These are phyloP conservation scores for Nemotelus nigrinus DNA, from an alignment of 2,888 invertebrate species.

Conservation along the genomic window DNA sequence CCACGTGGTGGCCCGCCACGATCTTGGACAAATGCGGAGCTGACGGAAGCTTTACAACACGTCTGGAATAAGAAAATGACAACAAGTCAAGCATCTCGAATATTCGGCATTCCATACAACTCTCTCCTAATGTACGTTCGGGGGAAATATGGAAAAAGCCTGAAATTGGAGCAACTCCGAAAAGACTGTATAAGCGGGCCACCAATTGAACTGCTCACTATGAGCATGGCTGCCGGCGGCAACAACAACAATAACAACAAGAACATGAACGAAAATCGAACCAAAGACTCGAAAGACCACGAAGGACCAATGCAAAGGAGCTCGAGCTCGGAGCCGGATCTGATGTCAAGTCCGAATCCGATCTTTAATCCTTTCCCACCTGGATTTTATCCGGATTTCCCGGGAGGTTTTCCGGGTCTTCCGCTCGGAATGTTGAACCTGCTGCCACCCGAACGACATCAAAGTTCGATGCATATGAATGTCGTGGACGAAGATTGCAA, in stretches of 20 bases:
- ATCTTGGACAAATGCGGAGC: constrained; percentile 91
- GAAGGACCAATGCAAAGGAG: constrained; percentile 68
- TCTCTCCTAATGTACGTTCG: constrained; percentile 91
- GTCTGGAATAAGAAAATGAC: constrained; percentile 98
- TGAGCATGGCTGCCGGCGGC: constrained; percentile 67
- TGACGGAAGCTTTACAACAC: constrained; percentile 89
- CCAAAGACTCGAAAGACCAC: constrained; percentile 55
- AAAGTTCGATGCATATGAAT: constrained; percentile 69
- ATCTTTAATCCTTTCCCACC: constrained; percentile 82
- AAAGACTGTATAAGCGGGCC: constrained; percentile 89
- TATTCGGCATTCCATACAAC: constrained; percentile 94
- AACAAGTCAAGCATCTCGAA: constrained; percentile 88
- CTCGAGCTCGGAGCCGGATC: constrained; percentile 74
- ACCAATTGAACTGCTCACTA: constrained; percentile 74
- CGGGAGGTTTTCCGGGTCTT: constrained; percentile 79
- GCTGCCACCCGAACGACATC: constrained; percentile 79
- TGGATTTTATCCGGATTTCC: constrained; percentile 86
- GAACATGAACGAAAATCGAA: constrained; percentile 60
- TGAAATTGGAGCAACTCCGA: constrained; percentile 86
- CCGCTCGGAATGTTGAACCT: constrained; percentile 87
- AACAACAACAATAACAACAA: constrained; percentile 69
- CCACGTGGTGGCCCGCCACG: constrained; percentile 90
- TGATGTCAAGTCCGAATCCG: constrained; percentile 71
- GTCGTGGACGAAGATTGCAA: constrained; percentile 75
- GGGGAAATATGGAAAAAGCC: constrained; percentile 91